These are phyloP conservation scores for Platanista minor DNA, from an alignment of 2,113 vertebrate genomes.

Conservation along the genomic window DNA sequence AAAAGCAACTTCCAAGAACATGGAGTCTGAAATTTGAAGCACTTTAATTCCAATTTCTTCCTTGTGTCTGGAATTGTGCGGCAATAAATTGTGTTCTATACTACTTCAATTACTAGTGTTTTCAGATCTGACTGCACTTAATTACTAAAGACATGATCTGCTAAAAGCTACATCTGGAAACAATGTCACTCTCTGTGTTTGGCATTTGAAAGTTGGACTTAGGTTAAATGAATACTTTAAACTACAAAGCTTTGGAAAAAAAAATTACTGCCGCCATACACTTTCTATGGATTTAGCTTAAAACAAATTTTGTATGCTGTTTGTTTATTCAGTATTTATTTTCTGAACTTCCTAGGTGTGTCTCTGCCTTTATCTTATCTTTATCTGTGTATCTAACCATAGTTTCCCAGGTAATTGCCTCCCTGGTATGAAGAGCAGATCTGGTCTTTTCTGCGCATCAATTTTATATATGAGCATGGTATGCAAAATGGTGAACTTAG, in stretches of 20 bases:
- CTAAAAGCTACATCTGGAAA: slow-evolving; percentile 79
- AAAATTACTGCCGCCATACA: slow-evolving; percentile 47
- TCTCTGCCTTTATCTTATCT: background rate
- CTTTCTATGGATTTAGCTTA: slow-evolving; percentile 26
- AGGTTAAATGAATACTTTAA: slow-evolving; percentile 64
- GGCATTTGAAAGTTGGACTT: slow-evolving; percentile 67
- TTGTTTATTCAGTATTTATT: slow-evolving; percentile 61
- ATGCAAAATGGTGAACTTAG: background rate
- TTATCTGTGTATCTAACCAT: background rate
- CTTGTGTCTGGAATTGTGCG: slow-evolving; percentile 69
- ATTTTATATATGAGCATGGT: background rate
- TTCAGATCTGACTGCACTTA: slow-evolving; percentile 74
- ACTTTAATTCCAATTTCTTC: slow-evolving; percentile 66
- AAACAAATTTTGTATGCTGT: slow-evolving; percentile 50
- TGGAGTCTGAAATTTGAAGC: slow-evolving; percentile 25
- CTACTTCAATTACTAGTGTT: slow-evolving; percentile 66
- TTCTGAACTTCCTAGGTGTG: background rate
- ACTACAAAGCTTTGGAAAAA: slow-evolving; percentile 44
- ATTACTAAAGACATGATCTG: slow-evolving; percentile 75
- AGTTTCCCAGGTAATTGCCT: background rate
- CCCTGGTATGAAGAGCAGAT: background rate
- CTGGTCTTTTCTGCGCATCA: background rate
- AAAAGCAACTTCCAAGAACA: slow-evolving; percentile 43
- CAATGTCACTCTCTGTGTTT: slow-evolving; percentile 72
- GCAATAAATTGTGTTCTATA: slow-evolving; percentile 69